Base-by-base conservation (phyloP, 2,888 invertebrate species). In the Enchytraeus crypticus region DNA sequence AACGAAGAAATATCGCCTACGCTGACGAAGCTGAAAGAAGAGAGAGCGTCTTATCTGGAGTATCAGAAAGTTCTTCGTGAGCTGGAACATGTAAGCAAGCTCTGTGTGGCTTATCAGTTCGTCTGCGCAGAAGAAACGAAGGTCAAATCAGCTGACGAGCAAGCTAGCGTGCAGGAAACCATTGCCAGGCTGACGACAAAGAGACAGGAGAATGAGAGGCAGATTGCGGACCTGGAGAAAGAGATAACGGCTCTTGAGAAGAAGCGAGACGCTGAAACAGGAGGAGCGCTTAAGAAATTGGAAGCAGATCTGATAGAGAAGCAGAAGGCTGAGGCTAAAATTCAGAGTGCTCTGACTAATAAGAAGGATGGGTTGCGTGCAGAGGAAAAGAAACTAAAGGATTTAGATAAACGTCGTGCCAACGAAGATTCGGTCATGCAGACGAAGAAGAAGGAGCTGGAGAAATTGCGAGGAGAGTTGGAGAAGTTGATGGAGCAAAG, bases 1-100 rank as follows among this genome's bases (percentile, higher is more conserved):
- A 74, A 78, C 45, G 92, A 96, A 77, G 92, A 93, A 74, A 88
- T 98, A 58, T 85, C 86, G n/a, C 97, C 97, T 0, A 90, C 87
- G 71, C 80, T 97, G 56, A 85, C 87, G 59, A 90, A 89, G 76
- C 80, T 96, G 57, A 87, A 89, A 67, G 86, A 88, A 64, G 95
- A 97, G 75, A 83, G 91, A 46, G 81, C 86, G 0, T 87, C 88
- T 65, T 93, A 88, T 75, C 82, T 90, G 63, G 91, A 95, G 78
- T 93, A 87, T 74, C 90, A 92, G 79, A 87, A 90, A 72, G 84
- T 84, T 18, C 86, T 87, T 55, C 83, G 91, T 59, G 92, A 96
- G 74, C 80, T 92, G 51, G 90, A 92, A 67, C 88, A 88, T 73
- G 83, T 90, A 57, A 85, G 84, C 29, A 85, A 87, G 70, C 84